Evolutionary conservation across 2,113 vertebrate species (phyloP).

Genomic region (Cervus canadensis): DNA sequence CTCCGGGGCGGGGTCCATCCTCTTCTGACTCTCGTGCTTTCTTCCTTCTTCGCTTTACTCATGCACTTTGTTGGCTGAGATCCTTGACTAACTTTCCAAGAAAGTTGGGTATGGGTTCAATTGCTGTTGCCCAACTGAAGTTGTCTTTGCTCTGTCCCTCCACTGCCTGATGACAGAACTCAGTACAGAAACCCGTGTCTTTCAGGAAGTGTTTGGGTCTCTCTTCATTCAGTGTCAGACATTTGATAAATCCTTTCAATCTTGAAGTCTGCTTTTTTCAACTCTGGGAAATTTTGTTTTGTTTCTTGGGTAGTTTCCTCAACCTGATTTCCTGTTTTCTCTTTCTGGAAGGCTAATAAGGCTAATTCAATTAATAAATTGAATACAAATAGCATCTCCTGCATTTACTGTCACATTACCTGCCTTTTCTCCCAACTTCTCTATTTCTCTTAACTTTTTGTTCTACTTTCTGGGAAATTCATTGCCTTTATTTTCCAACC

Average conservation of each 20-base stretch:
- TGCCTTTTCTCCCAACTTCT: not conserved
- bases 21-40: not conserved
- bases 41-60: not conserved
- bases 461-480: not conserved
- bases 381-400: not conserved
- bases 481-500: not conserved
- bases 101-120: not conserved
- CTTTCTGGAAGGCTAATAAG: not conserved
- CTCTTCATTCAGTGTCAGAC: not conserved
- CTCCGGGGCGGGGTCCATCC: rapidly evolving
- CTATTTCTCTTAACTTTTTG: not conserved
- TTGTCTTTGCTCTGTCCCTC: not conserved
- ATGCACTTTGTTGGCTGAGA: not conserved
- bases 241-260: not conserved
- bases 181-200: no score
- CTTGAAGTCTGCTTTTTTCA: not conserved
- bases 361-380: not conserved
- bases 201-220: not conserved
- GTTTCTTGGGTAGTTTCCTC: not conserved
- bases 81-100: not conserved
- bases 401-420: not conserved
- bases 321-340: not conserved
- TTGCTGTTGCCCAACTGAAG: not conserved
- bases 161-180: no score
- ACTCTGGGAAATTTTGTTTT: not conserved